phyloP scores from a whole-genome alignment of 2,113 vertebrate genomes.

The Carettochelys insculpta region DNA sequence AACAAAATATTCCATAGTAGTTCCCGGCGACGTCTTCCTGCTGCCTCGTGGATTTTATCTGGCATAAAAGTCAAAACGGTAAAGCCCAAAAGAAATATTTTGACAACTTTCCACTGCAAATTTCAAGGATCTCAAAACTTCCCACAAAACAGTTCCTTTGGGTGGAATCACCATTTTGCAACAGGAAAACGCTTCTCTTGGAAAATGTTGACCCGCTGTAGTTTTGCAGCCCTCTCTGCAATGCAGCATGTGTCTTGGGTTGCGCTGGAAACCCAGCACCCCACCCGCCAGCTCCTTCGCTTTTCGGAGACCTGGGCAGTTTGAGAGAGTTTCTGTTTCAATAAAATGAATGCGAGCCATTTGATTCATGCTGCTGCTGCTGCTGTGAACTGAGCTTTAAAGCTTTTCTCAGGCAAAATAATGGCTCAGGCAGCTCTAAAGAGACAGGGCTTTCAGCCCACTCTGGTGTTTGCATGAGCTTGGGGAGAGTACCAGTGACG shows the following conservation, averaged over 20 bases:
- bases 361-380: neutral
- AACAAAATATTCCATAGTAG: neutral
- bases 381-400: neutral
- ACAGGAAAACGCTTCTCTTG: neutral
- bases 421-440: neutral
- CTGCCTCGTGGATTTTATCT: neutral
- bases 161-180: neutral
- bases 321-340: neutral
- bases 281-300: neutral
- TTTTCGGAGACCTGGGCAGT: neutral
- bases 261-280: neutral
- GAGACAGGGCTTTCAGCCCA: neutral
- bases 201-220: neutral
- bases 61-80: neutral
- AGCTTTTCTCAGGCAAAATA: neutral
- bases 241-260: neutral
- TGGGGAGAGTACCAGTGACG: neutral
- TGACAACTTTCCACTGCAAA: neutral
- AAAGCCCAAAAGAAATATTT: neutral
- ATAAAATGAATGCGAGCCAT: neutral
- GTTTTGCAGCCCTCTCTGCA: neutral
- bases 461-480: neutral
- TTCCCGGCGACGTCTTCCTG: neutral
- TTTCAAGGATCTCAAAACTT: neutral
- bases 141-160: neutral